These are phyloP conservation scores for Ophraella communa DNA, from an alignment of 2,888 invertebrate species.

Conservation along the genomic window DNA sequence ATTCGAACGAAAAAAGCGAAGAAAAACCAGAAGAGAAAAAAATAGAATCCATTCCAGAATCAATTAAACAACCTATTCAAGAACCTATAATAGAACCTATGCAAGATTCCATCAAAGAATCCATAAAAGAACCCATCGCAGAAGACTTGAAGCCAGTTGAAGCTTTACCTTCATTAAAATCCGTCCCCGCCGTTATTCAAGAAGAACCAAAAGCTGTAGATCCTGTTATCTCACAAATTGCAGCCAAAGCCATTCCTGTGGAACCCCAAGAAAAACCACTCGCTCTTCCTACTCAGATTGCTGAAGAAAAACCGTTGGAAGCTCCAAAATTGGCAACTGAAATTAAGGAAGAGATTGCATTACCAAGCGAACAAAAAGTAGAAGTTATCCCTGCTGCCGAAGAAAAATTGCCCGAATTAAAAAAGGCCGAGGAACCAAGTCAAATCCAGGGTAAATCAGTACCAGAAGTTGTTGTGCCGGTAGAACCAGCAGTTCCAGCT, in stretches of 20 bases:
- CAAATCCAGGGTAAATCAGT: conserved; percentile 12
- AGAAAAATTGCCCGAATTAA: conserved; percentile 44
- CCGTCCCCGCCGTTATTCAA: conserved; percentile 30
- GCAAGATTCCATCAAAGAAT: conserved; percentile 36
- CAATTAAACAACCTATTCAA: conserved; percentile 33
- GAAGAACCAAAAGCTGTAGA: conserved; percentile 49
- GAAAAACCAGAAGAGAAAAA: conserved; percentile 27
- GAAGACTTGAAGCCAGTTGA: conserved; percentile 40
- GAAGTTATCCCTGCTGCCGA: conserved; percentile 46
- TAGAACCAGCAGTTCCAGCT: background rate
- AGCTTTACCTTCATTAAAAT: conserved; percentile 20
- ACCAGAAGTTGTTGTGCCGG: background rate
- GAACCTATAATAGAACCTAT: conserved; percentile 1
- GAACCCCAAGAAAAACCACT: conserved; percentile 54
- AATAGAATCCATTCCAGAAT: conserved; percentile 9
- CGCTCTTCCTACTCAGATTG: conserved; percentile 54
- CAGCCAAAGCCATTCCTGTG: conserved; percentile 53
- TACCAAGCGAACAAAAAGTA: conserved; percentile 50
- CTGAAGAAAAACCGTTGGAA: conserved; percentile 43
- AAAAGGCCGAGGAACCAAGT: conserved; percentile 23
- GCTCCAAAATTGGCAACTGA: conserved; percentile 38
- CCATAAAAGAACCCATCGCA: conserved; percentile 8
- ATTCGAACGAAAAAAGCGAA: conserved; percentile 12
- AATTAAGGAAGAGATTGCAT: conserved; percentile 45
- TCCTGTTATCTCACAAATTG: conserved; percentile 50